Conservation (phyloP, 1,140 invertebrate genomes). For the Hyles vespertilio region DNA sequence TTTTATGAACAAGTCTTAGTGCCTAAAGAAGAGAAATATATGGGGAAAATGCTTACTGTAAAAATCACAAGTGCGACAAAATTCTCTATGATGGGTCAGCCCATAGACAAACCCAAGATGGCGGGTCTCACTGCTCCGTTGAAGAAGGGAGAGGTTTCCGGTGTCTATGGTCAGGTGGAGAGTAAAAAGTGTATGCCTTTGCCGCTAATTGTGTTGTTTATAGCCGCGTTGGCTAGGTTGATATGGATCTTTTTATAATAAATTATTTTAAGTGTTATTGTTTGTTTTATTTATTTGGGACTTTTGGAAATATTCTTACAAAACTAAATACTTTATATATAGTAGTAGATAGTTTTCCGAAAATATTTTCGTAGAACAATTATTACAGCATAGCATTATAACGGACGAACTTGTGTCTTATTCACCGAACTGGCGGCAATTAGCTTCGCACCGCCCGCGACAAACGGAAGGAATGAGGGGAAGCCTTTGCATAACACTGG, state of each 20-base stretch:
- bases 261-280: constrained; percentile 27
- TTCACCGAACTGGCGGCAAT: too few relatives aligned
- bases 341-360: too few relatives aligned
- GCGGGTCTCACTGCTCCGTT: constrained; percentile 73
- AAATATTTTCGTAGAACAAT: too few relatives aligned
- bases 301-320: too few relatives aligned
- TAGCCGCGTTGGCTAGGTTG: constrained; percentile 45
- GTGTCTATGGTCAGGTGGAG: constrained; percentile 29
- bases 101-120: constrained; percentile 75
- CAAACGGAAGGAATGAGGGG: too few relatives aligned
- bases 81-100: constrained; percentile 90
- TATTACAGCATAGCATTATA: too few relatives aligned
- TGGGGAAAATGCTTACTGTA: constrained; percentile 91
- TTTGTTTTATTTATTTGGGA: constrained; percentile 19
- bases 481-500: too few relatives aligned
- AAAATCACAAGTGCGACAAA: constrained; percentile 86
- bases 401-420: too few relatives aligned
- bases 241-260: constrained; percentile 60
- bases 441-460: too few relatives aligned
- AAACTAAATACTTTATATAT: too few relatives aligned
- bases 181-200: constrained; percentile 31
- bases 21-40: constrained; percentile 83
- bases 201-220: constrained; percentile 40
- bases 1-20: constrained; percentile 96
- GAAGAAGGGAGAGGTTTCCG: constrained; percentile 73